Evolutionary conservation across 2,888 invertebrate genomes (phyloP).

Genomic region (Scelioninae gen. 2): DNA sequence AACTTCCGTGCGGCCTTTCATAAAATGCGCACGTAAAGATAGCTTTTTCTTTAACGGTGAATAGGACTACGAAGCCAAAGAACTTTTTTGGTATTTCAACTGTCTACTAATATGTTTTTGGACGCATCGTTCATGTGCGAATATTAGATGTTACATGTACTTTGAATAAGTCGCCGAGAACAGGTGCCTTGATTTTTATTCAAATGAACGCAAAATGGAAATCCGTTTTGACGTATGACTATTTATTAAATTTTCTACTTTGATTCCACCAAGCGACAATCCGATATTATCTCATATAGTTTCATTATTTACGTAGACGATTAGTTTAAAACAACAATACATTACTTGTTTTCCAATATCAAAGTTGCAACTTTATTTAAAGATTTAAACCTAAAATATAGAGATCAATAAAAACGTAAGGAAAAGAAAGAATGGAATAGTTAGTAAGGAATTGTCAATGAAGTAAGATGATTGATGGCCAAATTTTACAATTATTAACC

Average conservation of each 20-base stretch:
- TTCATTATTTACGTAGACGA: too few relatives aligned
- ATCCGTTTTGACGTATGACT: conserved; percentile 32
- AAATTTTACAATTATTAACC: too few relatives aligned
- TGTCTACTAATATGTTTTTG: conserved; percentile 47
- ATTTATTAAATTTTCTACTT: conserved; percentile 38
- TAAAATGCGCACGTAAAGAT: conserved; percentile 34
- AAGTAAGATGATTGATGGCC: too few relatives aligned
- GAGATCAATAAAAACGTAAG: too few relatives aligned
- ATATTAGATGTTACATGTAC: conserved; percentile 43
- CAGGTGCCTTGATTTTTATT: conserved; percentile 45
- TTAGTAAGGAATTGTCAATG: too few relatives aligned
- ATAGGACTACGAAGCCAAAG: conserved; percentile 48
- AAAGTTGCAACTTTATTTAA: too few relatives aligned
- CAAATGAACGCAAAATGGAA: conserved; percentile 6
- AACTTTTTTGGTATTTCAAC: conserved; percentile 53
- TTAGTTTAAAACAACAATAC: too few relatives aligned
- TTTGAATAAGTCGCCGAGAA: conserved; percentile 32
- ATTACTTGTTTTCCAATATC: too few relatives aligned
- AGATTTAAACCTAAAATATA: too few relatives aligned
- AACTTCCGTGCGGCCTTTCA: conserved; percentile 38
- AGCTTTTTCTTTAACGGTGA: conserved; percentile 48
- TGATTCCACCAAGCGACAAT: conserved; percentile 8
- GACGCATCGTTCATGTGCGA: conserved; percentile 32
- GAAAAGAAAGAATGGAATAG: too few relatives aligned
- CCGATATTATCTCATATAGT: too few relatives aligned